Percentiles rank a stretch among this genome's conserved stretches.
Evolutionary conservation across 2,113 vertebrate species (phyloP).

Genomic region (Sceloporus tristichus): DNA sequence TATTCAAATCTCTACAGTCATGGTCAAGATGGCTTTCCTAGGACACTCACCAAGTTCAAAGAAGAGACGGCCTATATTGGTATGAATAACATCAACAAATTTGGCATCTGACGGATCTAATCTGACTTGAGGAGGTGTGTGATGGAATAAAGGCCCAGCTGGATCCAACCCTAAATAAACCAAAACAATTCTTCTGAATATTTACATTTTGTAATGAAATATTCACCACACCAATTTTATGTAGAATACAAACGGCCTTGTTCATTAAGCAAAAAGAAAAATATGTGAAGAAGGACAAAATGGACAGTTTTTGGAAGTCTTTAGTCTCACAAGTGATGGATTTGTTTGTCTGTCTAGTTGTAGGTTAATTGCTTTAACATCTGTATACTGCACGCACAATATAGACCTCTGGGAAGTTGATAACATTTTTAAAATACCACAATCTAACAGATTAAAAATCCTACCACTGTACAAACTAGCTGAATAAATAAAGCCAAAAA

Average conservation of each 20-base stretch:
- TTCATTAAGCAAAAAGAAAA: background rate
- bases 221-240: background rate
- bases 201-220: background rate
- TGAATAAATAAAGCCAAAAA: background rate
- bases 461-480: background rate
- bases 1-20: background rate
- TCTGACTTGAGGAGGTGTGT: constrained; percentile 68
- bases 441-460: background rate
- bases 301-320: background rate
- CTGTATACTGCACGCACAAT: background rate
- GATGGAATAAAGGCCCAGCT: constrained; percentile 78
- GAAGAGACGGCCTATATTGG: constrained; percentile 65
- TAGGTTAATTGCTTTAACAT: background rate
- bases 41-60: constrained; percentile 60
- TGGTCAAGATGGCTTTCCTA: background rate
- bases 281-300: background rate
- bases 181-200: background rate
- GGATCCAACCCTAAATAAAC: constrained; percentile 74
- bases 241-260: background rate
- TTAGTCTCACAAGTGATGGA: background rate
- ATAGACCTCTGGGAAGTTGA: too few species aligned
- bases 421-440: background rate
- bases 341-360: too few species aligned
- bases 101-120: constrained; percentile 76
- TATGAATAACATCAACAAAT: constrained; percentile 80